Percentiles rank a stretch among this genome's conserved stretches.
Conservation (phyloP, 1,140 invertebrate genomes). For the Oryctes rhinoceros region DNA sequence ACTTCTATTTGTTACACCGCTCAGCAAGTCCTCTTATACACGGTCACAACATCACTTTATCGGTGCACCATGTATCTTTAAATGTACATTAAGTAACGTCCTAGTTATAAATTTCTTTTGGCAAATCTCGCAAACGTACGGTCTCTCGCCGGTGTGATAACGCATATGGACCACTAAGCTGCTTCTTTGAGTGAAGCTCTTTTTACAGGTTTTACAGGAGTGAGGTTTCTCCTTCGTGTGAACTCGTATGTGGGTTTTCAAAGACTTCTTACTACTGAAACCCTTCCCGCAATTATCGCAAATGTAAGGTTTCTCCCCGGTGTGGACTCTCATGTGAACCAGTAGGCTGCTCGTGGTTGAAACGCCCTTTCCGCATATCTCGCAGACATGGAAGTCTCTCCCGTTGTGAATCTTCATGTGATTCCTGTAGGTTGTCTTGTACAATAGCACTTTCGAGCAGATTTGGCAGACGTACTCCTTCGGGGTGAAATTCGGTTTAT, state of each 20-base stretch:
- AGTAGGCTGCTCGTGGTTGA: constrained; percentile 51
- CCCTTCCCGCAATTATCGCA: constrained; percentile 53
- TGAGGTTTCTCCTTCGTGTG: constrained; percentile 70
- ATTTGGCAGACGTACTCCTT: constrained; percentile 11
- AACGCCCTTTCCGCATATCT: constrained; percentile 54
- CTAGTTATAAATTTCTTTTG: constrained; percentile 30
- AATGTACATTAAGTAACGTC: background rate
- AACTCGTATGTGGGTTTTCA: constrained; percentile 59
- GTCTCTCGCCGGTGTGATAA: constrained; percentile 16
- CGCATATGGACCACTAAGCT: constrained; percentile 31
- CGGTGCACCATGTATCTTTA: constrained; percentile 7
- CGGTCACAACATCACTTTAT: background rate
- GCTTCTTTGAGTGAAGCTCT: constrained; percentile 33
- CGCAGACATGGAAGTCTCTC: constrained; percentile 59
- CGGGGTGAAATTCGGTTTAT: background rate
- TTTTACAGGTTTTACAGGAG: constrained; percentile 20
- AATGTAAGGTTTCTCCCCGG: constrained; percentile 63
- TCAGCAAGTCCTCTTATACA: background rate
- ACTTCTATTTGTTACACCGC: too few relatives aligned
- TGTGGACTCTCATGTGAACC: constrained; percentile 55
- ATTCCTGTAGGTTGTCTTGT: background rate
- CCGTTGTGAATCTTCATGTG: constrained; percentile 61
- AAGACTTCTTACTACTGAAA: constrained; percentile 50
- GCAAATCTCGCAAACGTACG: constrained; percentile 28
- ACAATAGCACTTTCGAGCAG: constrained; percentile 29